Evolutionary conservation across 1,140 invertebrate genomes (phyloP).

Genomic region (Lordiphosa collinella): DNA sequence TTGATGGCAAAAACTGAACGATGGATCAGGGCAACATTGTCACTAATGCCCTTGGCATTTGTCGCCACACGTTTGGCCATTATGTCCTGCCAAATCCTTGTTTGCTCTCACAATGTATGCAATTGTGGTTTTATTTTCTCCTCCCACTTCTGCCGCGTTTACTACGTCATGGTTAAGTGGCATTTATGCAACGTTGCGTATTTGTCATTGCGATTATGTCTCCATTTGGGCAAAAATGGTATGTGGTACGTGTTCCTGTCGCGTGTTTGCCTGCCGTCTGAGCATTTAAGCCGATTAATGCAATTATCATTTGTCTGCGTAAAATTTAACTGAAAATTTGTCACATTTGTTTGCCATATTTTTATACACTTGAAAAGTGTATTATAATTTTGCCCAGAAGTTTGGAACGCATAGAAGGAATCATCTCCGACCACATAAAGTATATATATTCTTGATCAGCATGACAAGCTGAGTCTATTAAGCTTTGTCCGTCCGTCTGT

Average conservation of each 20-base stretch:
- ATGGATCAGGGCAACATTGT: conserved; percentile 36
- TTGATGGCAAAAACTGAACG: conserved; percentile 6
- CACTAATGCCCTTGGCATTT: conserved; percentile 46
- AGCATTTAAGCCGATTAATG: conserved; percentile 74
- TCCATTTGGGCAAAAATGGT: conserved; percentile 41
- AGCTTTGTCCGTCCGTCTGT: too few relatives aligned
- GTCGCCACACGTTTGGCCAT: conserved; percentile 33
- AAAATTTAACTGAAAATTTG: conserved; percentile 38
- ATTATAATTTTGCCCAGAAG: too few relatives aligned
- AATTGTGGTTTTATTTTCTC: conserved; percentile 52
- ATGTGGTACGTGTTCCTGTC: conserved; percentile 43
- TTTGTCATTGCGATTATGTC: conserved; percentile 62
- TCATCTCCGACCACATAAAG: too few relatives aligned
- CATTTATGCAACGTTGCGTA: conserved; percentile 55
- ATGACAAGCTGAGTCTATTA: too few relatives aligned
- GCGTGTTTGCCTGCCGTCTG: conserved; percentile 46
- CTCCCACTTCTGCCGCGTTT: neutral
- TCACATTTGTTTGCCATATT: conserved; percentile 23
- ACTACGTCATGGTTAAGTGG: conserved; percentile 12
- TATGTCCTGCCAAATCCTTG: conserved; percentile 24
- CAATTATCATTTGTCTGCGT: conserved; percentile 73
- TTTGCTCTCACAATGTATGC: conserved; percentile 42
- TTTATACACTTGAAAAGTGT: too few relatives aligned
- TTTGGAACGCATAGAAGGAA: too few relatives aligned
- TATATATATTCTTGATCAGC: too few relatives aligned